Evolutionary conservation across 2,888 invertebrate species (phyloP), one percentile per base, ranked within the genome.

Genomic region (Campoplex nolae): DNA sequence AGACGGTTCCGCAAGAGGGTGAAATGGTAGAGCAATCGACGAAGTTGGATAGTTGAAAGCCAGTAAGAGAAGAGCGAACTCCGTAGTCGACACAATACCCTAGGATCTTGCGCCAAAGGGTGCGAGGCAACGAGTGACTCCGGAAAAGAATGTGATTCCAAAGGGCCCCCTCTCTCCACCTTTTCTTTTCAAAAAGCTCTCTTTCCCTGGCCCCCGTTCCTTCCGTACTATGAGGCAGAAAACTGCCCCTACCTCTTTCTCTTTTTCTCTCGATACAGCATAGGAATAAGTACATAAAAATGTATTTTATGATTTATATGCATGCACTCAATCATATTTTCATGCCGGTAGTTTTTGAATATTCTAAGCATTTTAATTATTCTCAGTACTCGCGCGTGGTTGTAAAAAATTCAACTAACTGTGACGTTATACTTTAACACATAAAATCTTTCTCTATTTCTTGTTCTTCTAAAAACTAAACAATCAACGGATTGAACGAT

Each of bases 61-160:
- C 68, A 73, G 83, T 85, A 85, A 89, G 88, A 83, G 86, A 78
- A 84, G 87, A 84, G 86, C 75, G 88, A 89, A 89, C 91, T 89
- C 85, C 89, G 89, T 82, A 88, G 83, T 89, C 90, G 90, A 88
- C 89, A 88, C 89, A 88, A 90, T 90, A 89, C 89, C 77, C 58
- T 51, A 38, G 79, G 79, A 74, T 88, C 88, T 90, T 90, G 65
- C 88, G 89, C 87, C 88, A 87, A 85, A 89, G 88, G 90, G 86
- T 89, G 89, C 86, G 81, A 88, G 90, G 89, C 88, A 89, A 89
- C 88, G 88, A 85, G 85, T 87, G 89, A 90, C 89, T 88, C 87
- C 88, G 86, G 90, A 88, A 16, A 88, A 89, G 88, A 90, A 89
- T 89, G 89, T 87, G 89, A 90, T 91, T 91, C 88, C 88, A 89